Percentiles rank a stretch among this genome's conserved stretches.
phyloP scores from a whole-genome alignment of 2,888 invertebrate species.

The Plemyria rubiginata region DNA sequence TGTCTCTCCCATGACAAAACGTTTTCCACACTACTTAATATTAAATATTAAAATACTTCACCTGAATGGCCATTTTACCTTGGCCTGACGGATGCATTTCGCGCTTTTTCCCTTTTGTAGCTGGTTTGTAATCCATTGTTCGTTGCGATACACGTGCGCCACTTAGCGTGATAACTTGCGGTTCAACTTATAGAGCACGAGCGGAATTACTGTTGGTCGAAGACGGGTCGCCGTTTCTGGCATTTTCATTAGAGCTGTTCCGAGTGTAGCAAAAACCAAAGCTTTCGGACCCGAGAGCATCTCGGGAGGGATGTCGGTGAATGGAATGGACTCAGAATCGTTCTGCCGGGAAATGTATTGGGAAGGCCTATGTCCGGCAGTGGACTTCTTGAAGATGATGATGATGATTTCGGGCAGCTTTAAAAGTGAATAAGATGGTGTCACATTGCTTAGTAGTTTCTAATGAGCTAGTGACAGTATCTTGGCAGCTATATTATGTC shows the following conservation, averaged over 20 bases:
- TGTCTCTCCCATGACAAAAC: background rate
- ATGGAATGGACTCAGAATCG: too few relatives aligned
- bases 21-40: constrained; percentile 6
- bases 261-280: background rate
- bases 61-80: constrained; percentile 40
- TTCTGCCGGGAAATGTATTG: too few relatives aligned
- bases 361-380: too few relatives aligned
- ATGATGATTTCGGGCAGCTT: too few relatives aligned
- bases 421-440: too few relatives aligned
- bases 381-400: too few relatives aligned
- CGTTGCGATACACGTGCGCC: constrained; percentile 36
- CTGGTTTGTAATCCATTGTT: constrained; percentile 44
- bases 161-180: constrained; percentile 15
- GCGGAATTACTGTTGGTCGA: constrained; percentile 1
- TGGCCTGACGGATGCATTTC: constrained; percentile 54
- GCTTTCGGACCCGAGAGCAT: background rate
- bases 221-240: background rate
- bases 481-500: too few relatives aligned
- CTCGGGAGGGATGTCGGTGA: too few relatives aligned
- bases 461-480: too few relatives aligned
- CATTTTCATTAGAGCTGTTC: background rate
- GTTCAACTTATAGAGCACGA: constrained; percentile 14
- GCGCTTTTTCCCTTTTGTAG: constrained; percentile 50
- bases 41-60: constrained; percentile 3
- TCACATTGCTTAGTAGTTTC: too few relatives aligned